Evolutionary conservation across 2,113 vertebrate genomes (phyloP).

Genomic region (Passer domesticus): DNA sequence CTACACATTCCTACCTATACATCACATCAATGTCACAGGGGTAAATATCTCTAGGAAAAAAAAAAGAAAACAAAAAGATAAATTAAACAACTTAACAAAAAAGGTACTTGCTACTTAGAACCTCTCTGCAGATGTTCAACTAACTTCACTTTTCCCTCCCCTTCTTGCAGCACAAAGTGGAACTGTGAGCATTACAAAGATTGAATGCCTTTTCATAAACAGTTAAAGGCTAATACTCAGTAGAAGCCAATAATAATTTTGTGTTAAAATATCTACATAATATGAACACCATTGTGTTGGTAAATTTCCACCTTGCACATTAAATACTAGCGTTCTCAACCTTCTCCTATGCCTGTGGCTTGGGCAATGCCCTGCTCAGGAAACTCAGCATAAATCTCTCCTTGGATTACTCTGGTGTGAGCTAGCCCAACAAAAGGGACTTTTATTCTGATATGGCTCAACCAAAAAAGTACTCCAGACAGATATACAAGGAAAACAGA

Average conservation of each 20-base stretch:
- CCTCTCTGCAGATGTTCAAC: conserved; percentile 34
- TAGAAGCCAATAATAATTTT: conserved; percentile 67
- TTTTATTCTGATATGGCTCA: not conserved
- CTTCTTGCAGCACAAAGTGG: conserved; percentile 49
- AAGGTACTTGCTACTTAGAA: not conserved
- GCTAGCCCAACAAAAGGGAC: not conserved
- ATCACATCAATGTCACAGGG: not conserved
- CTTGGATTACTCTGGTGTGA: not conserved
- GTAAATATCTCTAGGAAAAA: not conserved
- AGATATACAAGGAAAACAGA: not conserved
- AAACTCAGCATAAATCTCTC: not conserved
- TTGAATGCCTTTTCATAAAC: conserved; percentile 50
- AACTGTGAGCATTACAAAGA: conserved; percentile 51
- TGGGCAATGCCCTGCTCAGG: not conserved
- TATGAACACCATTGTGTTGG: conserved; percentile 40
- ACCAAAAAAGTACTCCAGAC: not conserved
- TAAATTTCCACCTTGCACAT: conserved; percentile 30
- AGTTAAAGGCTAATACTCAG: conserved; percentile 56
- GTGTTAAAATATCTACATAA: conserved; percentile 61
- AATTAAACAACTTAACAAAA: conserved; percentile 35
- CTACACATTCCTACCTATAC: not conserved
- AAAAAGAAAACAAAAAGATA: not conserved
- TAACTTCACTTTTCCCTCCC: conserved; percentile 30
- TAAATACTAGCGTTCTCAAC: not conserved
- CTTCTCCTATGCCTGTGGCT: not conserved